These are phyloP conservation scores for Drosophila gaucha DNA, from an alignment of 2,888 invertebrate genomes.

Conservation along the genomic window DNA sequence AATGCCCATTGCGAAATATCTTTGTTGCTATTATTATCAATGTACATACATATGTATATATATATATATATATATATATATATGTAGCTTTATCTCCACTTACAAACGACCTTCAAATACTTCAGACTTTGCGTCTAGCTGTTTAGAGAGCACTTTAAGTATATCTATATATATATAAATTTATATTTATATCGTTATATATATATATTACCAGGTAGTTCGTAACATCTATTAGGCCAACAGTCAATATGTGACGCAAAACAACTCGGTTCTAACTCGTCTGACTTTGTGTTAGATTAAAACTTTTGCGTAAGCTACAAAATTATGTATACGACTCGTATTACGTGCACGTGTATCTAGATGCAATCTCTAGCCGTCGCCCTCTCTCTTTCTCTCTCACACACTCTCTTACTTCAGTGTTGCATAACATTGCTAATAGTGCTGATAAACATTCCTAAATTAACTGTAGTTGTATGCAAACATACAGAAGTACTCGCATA, in stretches of 20 bases:
- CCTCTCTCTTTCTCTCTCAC: too few species aligned
- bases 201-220: neutral
- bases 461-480: conserved; percentile 39
- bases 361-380: conserved; percentile 17
- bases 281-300: conserved; percentile 7
- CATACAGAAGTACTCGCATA: conserved; percentile 8
- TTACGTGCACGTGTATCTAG: conserved; percentile 49
- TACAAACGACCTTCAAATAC: conserved; percentile 18
- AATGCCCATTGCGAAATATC: neutral
- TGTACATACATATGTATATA: neutral
- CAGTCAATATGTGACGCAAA: conserved; percentile 41
- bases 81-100: neutral
- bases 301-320: conserved; percentile 32
- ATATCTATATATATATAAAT: too few species aligned
- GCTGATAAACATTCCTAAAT: conserved; percentile 63
- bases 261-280: conserved; percentile 42
- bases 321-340: conserved; percentile 59
- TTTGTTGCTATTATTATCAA: conserved; percentile 1
- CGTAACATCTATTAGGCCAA: conserved; percentile 8
- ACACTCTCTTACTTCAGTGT: conserved; percentile 11
- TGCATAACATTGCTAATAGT: conserved; percentile 55
- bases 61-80: neutral
- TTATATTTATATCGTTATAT: neutral
- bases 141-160: conserved; percentile 5
- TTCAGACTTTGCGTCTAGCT: conserved; percentile 19